Percentiles rank a stretch among this genome's conserved stretches.
These are phyloP conservation scores for Drosophila hydei DNA, from an alignment of 1,140 invertebrate species.

Conservation along the genomic window DNA sequence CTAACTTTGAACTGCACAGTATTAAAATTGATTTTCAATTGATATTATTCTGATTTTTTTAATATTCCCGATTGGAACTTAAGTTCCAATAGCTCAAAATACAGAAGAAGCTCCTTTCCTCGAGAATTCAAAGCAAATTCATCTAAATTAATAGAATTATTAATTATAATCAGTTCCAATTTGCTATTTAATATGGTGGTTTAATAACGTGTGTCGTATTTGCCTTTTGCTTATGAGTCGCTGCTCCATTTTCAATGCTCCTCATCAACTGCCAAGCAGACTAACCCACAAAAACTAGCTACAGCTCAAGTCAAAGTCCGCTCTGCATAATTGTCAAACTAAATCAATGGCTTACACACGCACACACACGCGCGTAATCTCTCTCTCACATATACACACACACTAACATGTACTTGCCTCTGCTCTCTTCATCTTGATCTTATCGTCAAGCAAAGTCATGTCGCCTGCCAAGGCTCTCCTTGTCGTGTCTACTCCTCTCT, in stretches of 20 bases:
- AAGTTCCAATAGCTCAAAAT: too few relatives aligned
- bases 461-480: constrained; percentile 68
- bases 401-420: constrained; percentile 30
- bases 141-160: too few relatives aligned
- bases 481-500: background rate
- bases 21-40: background rate
- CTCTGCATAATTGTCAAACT: constrained; percentile 77
- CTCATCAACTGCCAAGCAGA: constrained; percentile 68
- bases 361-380: constrained; percentile 49
- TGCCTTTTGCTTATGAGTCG: constrained; percentile 69
- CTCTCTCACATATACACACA: constrained; percentile 19
- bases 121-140: too few relatives aligned
- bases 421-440: constrained; percentile 69
- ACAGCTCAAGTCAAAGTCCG: too few relatives aligned
- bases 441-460: constrained; percentile 77
- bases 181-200: background rate
- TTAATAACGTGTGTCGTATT: constrained; percentile 1
- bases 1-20: constrained; percentile 6
- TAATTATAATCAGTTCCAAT: too few relatives aligned
- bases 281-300: too few relatives aligned
- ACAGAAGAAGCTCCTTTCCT: too few relatives aligned
- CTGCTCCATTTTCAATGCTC: constrained; percentile 71
- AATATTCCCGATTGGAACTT: too few relatives aligned
- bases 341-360: constrained; percentile 66
- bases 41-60: background rate